A percentile compares a stretch with the other conserved stretches of the same genome.
Conservation (phyloP, 2,113 vertebrate species). For the Pristiophorus japonicus region DNA sequence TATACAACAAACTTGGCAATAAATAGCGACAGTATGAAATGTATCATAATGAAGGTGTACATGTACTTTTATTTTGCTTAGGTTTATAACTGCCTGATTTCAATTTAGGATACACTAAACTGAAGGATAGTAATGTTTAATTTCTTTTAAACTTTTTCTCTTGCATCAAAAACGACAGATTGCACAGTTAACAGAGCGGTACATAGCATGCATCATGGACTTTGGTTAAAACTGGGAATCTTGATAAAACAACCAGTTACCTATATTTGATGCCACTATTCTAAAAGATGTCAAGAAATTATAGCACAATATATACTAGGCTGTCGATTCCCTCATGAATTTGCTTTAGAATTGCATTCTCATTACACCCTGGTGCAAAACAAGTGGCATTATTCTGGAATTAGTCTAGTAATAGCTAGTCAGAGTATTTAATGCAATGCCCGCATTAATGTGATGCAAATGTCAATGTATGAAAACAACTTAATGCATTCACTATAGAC, state of each 20-base stretch:
- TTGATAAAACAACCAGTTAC: not conserved
- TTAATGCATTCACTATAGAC: conserved; percentile 7
- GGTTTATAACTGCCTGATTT: not conserved
- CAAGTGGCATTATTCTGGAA: not conserved
- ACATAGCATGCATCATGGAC: conserved; percentile 18
- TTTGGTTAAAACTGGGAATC: conserved; percentile 23
- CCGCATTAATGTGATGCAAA: not conserved
- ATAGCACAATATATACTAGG: conserved; percentile 2
- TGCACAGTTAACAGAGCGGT: conserved; percentile 25
- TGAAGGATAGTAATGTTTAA: conserved; percentile 4
- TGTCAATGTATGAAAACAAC: not conserved
- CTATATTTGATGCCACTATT: conserved; percentile 21
- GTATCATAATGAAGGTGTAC: not conserved
- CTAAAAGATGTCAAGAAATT: not conserved
- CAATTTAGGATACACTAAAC: conserved; percentile 11
- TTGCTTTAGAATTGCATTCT: not conserved
- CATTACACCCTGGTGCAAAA: not conserved
- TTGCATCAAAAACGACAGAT: not conserved
- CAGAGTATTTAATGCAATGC: not conserved
- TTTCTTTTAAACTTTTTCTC: not conserved
- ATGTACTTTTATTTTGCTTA: not conserved
- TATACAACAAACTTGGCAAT: not conserved
- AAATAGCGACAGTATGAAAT: not conserved
- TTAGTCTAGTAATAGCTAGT: not conserved
- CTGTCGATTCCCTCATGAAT: conserved; percentile 19